Evolutionary conservation across 2,888 invertebrate genomes (phyloP), one percentile per base, ranked within the genome.

Genomic region (Escarpia spicata): DNA sequence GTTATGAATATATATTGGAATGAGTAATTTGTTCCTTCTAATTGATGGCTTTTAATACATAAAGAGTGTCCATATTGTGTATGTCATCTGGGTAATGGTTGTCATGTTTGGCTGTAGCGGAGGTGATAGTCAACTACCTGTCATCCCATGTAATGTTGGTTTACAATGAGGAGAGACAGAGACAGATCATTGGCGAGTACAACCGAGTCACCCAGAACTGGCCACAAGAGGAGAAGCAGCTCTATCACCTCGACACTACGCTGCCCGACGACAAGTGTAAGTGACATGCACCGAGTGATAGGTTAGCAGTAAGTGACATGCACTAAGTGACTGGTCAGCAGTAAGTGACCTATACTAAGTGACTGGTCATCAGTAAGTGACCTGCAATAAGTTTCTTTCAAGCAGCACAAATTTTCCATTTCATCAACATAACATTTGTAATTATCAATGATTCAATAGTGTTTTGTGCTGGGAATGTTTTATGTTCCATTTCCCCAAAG

Each of bases 121-220:
- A 96, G 92, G 95, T 96, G 75, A 95, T 96, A 26, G 94, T 95
- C 43, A 95, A 95, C 92, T 96, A 95, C 94, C 93, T 96, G 92
- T 95, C 95, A 6, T 95, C 96, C 9, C 96, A 96, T 94, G 95
- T 95, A 92, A 95, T 96, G 94, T 94, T 96, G 92, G 95, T 95
- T 0, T 95, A 95, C 94, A 96, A 96, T 93, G 96, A 96, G 93
- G 94, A 94, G 8, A 93, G 95, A 19, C 96, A 96, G 93, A 95
- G 95, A 92, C 94, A 95, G 58, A 95, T 96, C 94, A 95, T 96
- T 44, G 92, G 93, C 45, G 94, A 95, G 93, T 96, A 96, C 93
- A 95, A 96, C 92, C 94, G 94, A 90, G 95, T 95, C 10, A 94
- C 95, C 9, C 93, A 95, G 92, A 94, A 95, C 15, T 93, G 95